Conservation (phyloP, 1,140 invertebrate genomes). For the Oppia nitens region DNA sequence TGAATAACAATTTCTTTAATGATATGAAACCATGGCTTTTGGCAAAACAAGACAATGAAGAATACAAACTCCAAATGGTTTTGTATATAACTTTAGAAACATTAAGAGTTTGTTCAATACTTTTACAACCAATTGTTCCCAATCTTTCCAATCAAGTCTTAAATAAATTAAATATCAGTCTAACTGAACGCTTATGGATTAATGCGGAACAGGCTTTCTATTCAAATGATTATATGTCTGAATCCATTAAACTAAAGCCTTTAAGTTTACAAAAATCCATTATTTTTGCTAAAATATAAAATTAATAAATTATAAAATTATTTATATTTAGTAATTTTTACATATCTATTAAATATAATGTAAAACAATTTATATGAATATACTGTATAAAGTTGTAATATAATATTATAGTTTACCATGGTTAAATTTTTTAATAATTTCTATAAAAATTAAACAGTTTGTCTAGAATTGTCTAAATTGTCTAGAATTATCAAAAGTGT, state of each 20-base stretch:
- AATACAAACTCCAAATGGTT: constrained; percentile 44
- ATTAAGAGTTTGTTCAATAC: constrained; percentile 51
- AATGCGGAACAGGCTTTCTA: not conserved
- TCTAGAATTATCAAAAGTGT: too few relatives aligned
- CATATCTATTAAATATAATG: too few relatives aligned
- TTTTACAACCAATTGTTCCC: constrained; percentile 70
- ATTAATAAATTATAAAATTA: too few relatives aligned
- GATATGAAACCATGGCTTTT: constrained; percentile 71
- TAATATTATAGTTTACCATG: too few relatives aligned
- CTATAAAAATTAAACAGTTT: too few relatives aligned
- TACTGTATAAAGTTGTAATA: too few relatives aligned
- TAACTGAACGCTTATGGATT: constrained; percentile 12
- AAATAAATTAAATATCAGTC: constrained; percentile 27
- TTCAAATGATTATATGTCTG: not conserved
- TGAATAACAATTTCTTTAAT: constrained; percentile 71
- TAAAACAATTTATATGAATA: too few relatives aligned
- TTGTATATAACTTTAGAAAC: constrained; percentile 68
- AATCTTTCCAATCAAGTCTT: constrained; percentile 40
- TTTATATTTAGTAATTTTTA: too few relatives aligned
- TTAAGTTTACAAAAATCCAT: not conserved
- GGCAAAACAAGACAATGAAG: constrained; percentile 31
- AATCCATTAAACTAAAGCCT: not conserved
- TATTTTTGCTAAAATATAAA: not conserved
- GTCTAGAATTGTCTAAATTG: too few relatives aligned
- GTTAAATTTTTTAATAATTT: too few relatives aligned